Evolutionary conservation across 2,888 invertebrate genomes (phyloP).

Genomic region (Drosophila melanocephala): DNA sequence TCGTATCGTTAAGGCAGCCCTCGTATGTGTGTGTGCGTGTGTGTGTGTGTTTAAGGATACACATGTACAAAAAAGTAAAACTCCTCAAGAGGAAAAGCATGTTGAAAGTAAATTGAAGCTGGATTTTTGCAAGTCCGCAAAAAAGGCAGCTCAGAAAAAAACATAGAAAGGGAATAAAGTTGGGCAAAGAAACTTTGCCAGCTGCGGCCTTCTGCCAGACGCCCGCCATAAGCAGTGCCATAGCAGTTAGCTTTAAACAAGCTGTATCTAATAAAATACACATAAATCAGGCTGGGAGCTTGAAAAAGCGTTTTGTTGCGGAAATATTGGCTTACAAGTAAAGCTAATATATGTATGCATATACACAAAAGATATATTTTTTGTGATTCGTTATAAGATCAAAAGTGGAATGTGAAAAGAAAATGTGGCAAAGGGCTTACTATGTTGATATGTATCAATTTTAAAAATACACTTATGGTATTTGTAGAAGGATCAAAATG

Average conservation of each 20-base stretch:
- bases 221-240: conserved; percentile 42
- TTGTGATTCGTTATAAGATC: not conserved
- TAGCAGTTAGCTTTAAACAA: conserved; percentile 53
- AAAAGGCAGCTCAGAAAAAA: conserved; percentile 46
- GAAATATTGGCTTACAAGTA: conserved; percentile 7
- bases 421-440: not conserved
- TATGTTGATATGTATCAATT: not conserved
- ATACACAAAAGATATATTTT: not conserved
- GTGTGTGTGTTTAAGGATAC: conserved; percentile 27
- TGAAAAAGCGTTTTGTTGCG: conserved; percentile 1
- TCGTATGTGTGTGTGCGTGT: not conserved
- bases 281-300: conserved; percentile 16
- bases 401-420: not conserved
- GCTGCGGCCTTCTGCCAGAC: conserved; percentile 41
- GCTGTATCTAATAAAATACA: conserved; percentile 20
- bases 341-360: not conserved
- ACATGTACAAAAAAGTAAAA: conserved; percentile 47
- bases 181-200: conserved; percentile 55
- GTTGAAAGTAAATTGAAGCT: conserved; percentile 80
- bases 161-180: conserved; percentile 41
- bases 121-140: conserved; percentile 70
- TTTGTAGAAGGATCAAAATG: not conserved
- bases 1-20: conserved; percentile 70
- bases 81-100: conserved; percentile 73
- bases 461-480: not conserved